These are phyloP conservation scores for Tryphoninae sp. DNA, from an alignment of 2,888 invertebrate species.

Conservation along the genomic window DNA sequence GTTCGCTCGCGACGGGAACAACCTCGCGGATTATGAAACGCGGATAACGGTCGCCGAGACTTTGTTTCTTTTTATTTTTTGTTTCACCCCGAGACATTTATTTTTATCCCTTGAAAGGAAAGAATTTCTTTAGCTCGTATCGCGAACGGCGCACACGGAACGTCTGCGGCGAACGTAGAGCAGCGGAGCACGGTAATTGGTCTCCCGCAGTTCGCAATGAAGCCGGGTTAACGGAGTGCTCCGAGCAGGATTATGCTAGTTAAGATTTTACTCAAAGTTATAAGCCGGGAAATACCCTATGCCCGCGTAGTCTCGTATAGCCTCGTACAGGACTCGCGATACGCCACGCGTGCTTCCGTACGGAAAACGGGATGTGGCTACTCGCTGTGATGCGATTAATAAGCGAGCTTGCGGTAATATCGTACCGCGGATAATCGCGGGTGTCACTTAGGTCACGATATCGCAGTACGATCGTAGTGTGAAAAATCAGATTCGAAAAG, in stretches of 20 bases:
- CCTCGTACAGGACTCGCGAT: constrained; percentile 27
- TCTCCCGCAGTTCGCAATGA: constrained; percentile 45
- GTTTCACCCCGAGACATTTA: neutral
- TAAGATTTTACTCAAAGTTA: constrained; percentile 67
- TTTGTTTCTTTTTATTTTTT: neutral
- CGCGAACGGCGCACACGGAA: neutral
- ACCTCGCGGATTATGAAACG: constrained; percentile 37
- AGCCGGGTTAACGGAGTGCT: constrained; percentile 12
- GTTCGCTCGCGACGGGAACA: neutral
- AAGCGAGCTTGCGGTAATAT: constrained; percentile 32
- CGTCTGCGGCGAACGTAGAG: constrained; percentile 28
- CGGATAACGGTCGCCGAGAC: constrained; percentile 19
- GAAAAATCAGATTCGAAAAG: neutral
- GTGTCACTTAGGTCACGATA: constrained; percentile 11
- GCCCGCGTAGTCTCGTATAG: neutral
- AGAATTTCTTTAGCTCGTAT: constrained; percentile 1
- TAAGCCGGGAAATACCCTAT: constrained; percentile 58
- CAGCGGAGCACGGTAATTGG: constrained; percentile 68
- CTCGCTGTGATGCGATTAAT: constrained; percentile 37
- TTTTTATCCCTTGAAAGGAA: constrained; percentile 5
- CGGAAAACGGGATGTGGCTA: constrained; percentile 27
- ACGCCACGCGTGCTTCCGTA: neutral
- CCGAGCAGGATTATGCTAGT: constrained; percentile 70
- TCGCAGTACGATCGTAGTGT: neutral
- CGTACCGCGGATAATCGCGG: constrained; percentile 13